A percentile compares a stretch with the other conserved stretches of the same genome.
Evolutionary conservation across 2,113 vertebrate genomes (phyloP).

Genomic region (Podilymbus podiceps): DNA sequence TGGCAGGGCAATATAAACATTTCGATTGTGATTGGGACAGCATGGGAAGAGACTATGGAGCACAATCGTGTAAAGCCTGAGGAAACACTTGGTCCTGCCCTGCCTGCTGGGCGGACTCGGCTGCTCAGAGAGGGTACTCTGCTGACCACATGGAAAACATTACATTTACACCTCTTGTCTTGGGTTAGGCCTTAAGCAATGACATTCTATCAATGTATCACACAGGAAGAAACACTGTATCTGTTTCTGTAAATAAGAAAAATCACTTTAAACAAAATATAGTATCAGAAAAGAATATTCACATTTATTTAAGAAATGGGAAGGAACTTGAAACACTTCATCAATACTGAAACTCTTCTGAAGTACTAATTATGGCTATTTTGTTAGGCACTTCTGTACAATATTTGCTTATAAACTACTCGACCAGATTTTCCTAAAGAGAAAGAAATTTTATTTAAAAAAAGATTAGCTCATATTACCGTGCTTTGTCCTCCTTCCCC

Average conservation of each 20-base stretch:
- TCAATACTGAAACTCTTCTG: background rate
- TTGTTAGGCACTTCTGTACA: background rate
- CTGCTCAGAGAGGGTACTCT: background rate
- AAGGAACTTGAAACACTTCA: background rate
- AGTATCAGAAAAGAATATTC: background rate
- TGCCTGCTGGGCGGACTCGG: background rate
- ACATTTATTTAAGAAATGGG: background rate
- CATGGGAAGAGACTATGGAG: background rate
- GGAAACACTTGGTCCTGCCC: background rate
- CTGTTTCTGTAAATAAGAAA: background rate
- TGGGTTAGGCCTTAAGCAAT: background rate
- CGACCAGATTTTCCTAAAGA: background rate
- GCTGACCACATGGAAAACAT: background rate
- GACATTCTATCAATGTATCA: background rate
- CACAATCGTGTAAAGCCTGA: background rate
- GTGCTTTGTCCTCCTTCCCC: conserved; percentile 93
- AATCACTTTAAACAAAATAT: background rate
- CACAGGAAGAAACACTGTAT: background rate
- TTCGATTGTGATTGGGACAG: background rate
- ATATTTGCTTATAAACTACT: background rate
- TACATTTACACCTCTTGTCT: background rate
- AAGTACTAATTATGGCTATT: background rate
- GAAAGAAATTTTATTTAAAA: background rate
- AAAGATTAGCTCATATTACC: conserved; percentile 75
- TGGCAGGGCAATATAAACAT: background rate